Conservation (phyloP, 2,888 invertebrate species). For the Andricus quercusramuli region DNA sequence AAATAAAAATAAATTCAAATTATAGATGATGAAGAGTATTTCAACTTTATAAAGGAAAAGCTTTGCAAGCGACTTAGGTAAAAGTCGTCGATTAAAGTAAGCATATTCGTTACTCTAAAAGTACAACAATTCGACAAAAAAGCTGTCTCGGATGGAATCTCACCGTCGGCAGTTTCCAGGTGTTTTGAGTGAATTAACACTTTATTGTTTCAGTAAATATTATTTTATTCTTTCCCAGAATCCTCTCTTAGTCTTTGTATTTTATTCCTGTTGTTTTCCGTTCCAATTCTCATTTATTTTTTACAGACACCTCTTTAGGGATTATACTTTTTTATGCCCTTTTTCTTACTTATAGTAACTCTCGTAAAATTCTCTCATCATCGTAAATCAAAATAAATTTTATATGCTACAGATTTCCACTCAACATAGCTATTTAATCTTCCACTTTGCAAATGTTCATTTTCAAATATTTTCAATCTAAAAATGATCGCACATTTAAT, state of each 20-base stretch:
- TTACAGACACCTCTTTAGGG: conserved; percentile 1
- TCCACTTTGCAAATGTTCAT: too few species aligned
- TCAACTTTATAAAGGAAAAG: not conserved
- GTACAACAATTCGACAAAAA: not conserved
- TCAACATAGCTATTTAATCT: too few species aligned
- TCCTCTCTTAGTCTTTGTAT: not conserved
- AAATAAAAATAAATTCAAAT: too few species aligned
- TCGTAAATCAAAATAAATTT: conserved; percentile 16
- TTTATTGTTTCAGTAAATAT: conserved; percentile 33
- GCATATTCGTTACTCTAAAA: conserved; percentile 8
- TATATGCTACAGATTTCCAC: not conserved
- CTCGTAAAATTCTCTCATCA: not conserved
- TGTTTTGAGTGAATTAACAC: conserved; percentile 38
- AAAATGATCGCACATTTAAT: not conserved
- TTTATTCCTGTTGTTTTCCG: conserved; percentile 8
- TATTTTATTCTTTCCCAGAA: not conserved
- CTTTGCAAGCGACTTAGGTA: not conserved
- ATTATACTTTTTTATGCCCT: conserved; percentile 8
- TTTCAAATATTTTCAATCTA: too few species aligned
- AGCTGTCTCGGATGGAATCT: not conserved
- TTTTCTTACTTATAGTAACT: not conserved
- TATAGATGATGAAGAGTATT: not conserved
- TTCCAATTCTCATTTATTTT: conserved; percentile 4
- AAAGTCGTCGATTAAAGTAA: conserved; percentile 2
- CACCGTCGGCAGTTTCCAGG: not conserved